phyloP scores from a whole-genome alignment of 2,113 vertebrate genomes.

The Limanda limanda region DNA sequence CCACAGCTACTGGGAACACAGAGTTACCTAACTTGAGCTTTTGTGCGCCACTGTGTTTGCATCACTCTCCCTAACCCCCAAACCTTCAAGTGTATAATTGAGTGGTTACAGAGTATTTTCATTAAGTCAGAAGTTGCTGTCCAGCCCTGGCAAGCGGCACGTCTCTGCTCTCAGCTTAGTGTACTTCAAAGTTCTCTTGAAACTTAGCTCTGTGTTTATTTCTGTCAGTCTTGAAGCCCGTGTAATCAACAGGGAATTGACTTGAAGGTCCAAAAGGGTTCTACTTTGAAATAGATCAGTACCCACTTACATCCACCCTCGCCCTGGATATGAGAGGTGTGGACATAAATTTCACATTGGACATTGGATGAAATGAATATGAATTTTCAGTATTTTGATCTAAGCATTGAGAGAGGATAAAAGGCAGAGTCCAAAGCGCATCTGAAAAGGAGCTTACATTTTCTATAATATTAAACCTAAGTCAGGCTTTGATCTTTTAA shows the following conservation, averaged over 20 bases:
- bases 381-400: slow-evolving; percentile 80
- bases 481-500: slow-evolving; percentile 98
- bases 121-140: slow-evolving; percentile 65
- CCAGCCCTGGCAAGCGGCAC: slow-evolving; percentile 35
- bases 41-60: slow-evolving; percentile 63
- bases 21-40: slow-evolving; percentile 49
- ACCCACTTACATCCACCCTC: slow-evolving; percentile 50
- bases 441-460: slow-evolving; percentile 88
- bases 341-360: slow-evolving; percentile 73
- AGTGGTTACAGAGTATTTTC: slow-evolving; percentile 72
- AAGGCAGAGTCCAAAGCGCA: slow-evolving; percentile 78
- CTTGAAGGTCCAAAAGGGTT: slow-evolving; percentile 71
- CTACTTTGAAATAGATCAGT: slow-evolving; percentile 75
- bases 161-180: slow-evolving; percentile 49
- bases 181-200: slow-evolving; percentile 71
- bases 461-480: slow-evolving; percentile 91
- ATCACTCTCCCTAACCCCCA: slow-evolving; percentile 38
- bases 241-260: slow-evolving; percentile 73
- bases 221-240: slow-evolving; percentile 55
- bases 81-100: slow-evolving; percentile 62
- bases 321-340: slow-evolving; percentile 67
- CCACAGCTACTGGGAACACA: slow-evolving; percentile 58
- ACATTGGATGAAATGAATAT: slow-evolving; percentile 77
- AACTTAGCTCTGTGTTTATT: slow-evolving; percentile 69
- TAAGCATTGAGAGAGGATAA: slow-evolving; percentile 75